These are phyloP conservation scores for Noctuana brunneofusca DNA, from an alignment of 2,888 invertebrate genomes.

Conservation along the genomic window DNA sequence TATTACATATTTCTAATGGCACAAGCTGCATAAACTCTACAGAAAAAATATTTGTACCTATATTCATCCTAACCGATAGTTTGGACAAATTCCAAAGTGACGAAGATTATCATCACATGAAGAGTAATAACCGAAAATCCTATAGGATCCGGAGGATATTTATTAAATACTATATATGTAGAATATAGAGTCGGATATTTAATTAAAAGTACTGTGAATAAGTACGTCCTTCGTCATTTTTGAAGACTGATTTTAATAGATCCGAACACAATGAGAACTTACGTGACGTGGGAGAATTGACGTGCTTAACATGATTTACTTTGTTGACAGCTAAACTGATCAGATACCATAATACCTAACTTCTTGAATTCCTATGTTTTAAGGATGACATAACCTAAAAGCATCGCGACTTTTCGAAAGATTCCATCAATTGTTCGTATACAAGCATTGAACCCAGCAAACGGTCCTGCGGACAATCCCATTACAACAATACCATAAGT, in stretches of 20 bases:
- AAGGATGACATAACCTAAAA: not conserved
- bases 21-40: not conserved
- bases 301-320: too few species aligned
- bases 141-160: not conserved
- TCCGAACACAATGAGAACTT: too few species aligned
- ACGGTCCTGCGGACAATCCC: too few species aligned
- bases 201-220: not conserved
- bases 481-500: not conserved
- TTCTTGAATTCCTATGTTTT: not conserved
- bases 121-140: slow-evolving; percentile 10
- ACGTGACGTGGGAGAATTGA: too few species aligned
- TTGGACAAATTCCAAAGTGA: slow-evolving; percentile 14
- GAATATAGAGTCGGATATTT: not conserved
- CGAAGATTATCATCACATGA: slow-evolving; percentile 4
- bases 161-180: too few species aligned
- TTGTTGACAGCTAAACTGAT: too few species aligned
- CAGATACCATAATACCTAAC: not conserved
- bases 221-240: not conserved
- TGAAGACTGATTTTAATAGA: not conserved
- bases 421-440: too few species aligned
- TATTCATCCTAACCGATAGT: slow-evolving; percentile 7
- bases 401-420: not conserved
- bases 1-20: too few species aligned
- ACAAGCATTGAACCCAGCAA: too few species aligned
- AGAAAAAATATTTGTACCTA: not conserved